Evolutionary conservation across 2,888 invertebrate genomes (phyloP).

Genomic region (Nymphalis c-album): DNA sequence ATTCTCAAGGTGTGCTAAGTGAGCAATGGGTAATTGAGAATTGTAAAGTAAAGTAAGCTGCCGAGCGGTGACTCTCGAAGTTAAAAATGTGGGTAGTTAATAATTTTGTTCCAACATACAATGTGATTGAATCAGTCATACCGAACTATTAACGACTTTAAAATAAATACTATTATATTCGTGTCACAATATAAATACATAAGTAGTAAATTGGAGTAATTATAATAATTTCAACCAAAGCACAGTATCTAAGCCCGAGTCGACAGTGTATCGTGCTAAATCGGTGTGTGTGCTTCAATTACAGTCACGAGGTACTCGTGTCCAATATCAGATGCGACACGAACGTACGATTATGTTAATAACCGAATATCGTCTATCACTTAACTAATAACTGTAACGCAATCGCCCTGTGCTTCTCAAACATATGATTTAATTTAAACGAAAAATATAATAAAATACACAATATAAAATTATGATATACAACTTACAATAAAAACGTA

Average conservation of each 20-base stretch:
- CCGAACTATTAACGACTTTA: too few species aligned
- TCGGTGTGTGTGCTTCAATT: slow-evolving; percentile 46
- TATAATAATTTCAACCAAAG: neutral
- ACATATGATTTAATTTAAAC: neutral
- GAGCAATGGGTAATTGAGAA: too few species aligned
- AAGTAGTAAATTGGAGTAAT: neutral
- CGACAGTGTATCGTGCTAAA: slow-evolving; percentile 34
- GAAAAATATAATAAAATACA: neutral
- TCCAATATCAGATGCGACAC: slow-evolving; percentile 61
- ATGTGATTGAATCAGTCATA: too few species aligned
- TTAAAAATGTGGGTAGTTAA: too few species aligned
- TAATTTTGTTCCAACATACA: too few species aligned
- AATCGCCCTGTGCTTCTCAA: slow-evolving; percentile 18
- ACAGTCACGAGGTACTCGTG: slow-evolving; percentile 52
- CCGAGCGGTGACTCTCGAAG: too few species aligned
- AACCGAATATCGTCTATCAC: slow-evolving; percentile 52
- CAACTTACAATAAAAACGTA: neutral
- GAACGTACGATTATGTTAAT: slow-evolving; percentile 56
- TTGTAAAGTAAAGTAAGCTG: too few species aligned
- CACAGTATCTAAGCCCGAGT: slow-evolving; percentile 3
- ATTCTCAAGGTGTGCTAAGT: too few species aligned
- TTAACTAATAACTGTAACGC: slow-evolving; percentile 61
- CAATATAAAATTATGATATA: neutral
- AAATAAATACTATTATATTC: neutral
- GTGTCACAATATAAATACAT: neutral